Conservation (phyloP, 2,113 vertebrate species). For the Glaucidium brasilianum region DNA sequence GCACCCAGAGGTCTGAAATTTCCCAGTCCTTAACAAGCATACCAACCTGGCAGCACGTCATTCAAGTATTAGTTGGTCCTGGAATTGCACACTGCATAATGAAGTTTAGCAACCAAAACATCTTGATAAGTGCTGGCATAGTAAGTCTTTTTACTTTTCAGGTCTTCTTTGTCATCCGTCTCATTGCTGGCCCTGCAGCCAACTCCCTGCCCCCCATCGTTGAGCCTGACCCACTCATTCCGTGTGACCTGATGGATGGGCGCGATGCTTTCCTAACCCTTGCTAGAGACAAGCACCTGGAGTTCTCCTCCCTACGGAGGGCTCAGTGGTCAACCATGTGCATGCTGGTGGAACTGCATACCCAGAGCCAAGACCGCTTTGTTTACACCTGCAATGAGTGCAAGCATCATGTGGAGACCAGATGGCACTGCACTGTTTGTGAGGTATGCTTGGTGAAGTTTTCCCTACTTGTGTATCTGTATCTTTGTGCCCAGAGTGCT, state of each 20-base stretch:
- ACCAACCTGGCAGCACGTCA: neutral
- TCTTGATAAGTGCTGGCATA: neutral
- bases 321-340: constrained; percentile 97
- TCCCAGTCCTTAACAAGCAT: neutral
- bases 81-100: neutral
- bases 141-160: constrained; percentile 51
- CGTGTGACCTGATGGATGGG: constrained; percentile 98
- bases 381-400: constrained; percentile 99
- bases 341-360: constrained; percentile 97
- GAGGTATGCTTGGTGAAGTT: constrained; percentile 78
- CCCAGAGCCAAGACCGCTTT: constrained; percentile 97
- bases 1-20: neutral
- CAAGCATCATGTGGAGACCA: constrained; percentile 96
- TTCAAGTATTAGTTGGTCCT: neutral
- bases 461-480: neutral
- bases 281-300: constrained; percentile 95
- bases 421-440: constrained; percentile 97
- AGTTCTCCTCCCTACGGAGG: constrained; percentile 93
- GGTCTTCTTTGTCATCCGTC: constrained; percentile 98
- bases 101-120: neutral
- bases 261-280: constrained; percentile 96
- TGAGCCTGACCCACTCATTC: constrained; percentile 91
- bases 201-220: constrained; percentile 93
- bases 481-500: neutral
- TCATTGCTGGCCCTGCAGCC: constrained; percentile 89